Conservation (phyloP, 37 sponge, comb jelly and placozoan species). For the Oscarella lobularis region DNA sequence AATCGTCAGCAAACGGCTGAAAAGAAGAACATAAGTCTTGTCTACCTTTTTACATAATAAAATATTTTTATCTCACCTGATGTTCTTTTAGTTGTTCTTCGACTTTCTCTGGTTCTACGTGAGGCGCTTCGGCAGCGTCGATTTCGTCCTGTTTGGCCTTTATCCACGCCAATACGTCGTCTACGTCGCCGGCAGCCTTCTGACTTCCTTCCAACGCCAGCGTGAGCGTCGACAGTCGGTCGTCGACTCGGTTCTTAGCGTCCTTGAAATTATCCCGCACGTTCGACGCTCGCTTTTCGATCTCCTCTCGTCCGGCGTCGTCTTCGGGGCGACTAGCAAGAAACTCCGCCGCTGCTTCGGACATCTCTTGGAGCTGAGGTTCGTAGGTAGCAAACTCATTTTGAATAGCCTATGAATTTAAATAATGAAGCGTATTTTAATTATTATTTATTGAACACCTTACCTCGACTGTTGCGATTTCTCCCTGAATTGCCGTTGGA, state of each 20-base stretch:
- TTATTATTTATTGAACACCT: too few species aligned
- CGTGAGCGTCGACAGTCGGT: background rate
- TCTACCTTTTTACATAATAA: background rate
- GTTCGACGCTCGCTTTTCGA: background rate
- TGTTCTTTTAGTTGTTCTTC: slow-evolving; percentile 28
- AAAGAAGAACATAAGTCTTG: background rate
- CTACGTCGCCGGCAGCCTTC: slow-evolving; percentile 21
- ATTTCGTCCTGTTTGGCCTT: slow-evolving; percentile 13
- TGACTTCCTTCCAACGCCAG: slow-evolving; percentile 6
- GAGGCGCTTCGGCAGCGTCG: slow-evolving; percentile 27
- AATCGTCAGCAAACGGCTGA: background rate
- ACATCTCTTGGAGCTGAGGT: too few species aligned
- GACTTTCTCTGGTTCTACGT: slow-evolving; percentile 19
- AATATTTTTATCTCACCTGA: background rate
- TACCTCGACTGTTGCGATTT: background rate
- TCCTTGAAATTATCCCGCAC: background rate
- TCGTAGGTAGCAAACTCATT: too few species aligned
- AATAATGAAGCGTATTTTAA: too few species aligned
- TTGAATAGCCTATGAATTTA: too few species aligned
- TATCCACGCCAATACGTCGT: slow-evolving; percentile 18
- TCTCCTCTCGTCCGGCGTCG: background rate
- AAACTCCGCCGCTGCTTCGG: background rate
- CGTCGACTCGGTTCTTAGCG: background rate
- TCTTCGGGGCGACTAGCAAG: background rate
- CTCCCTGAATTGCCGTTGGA: too few species aligned